A percentile compares a stretch with the other conserved stretches of the same genome.
These are phyloP conservation scores for Seriola aureovittata DNA, from an alignment of 2,113 vertebrate genomes.

Conservation along the genomic window DNA sequence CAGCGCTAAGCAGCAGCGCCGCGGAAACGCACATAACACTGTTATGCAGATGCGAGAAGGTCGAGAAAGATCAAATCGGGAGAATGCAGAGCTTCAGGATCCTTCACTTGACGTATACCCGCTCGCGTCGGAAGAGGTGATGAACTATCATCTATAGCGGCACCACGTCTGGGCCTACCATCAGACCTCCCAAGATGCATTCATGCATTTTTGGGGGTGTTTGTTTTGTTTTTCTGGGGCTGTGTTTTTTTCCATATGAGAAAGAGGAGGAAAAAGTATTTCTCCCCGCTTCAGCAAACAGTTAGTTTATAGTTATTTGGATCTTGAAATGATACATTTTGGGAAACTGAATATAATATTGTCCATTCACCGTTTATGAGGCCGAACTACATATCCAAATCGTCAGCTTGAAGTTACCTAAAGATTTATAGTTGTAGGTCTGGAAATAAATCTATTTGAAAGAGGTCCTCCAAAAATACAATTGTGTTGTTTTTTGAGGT, in stretches of 20 bases:
- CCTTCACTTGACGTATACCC: not conserved
- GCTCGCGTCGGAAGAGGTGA: not conserved
- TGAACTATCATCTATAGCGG: not conserved
- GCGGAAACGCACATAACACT: constrained; percentile 24
- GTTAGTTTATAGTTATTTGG: not conserved
- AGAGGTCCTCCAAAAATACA: not conserved
- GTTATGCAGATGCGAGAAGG: constrained; percentile 11
- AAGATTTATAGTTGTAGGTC: not conserved
- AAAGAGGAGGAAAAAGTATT: not conserved
- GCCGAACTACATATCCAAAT: constrained; percentile 1
- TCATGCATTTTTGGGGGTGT: not conserved
- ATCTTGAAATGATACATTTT: not conserved
- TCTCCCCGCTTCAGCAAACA: too few relatives aligned
- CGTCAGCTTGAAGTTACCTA: not conserved
- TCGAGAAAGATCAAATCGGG: not conserved
- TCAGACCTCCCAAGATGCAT: constrained; percentile 2
- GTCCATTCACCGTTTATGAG: not conserved
- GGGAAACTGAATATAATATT: not conserved
- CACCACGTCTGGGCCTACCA: not conserved
- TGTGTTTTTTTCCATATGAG: constrained; percentile 11
- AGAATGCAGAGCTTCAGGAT: not conserved
- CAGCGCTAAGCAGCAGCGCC: not conserved
- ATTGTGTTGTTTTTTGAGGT: not conserved
- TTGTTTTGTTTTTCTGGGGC: constrained; percentile 8
- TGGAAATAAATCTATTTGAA: not conserved